A percentile compares a stretch with the other conserved stretches of the same genome.
Conservation (phyloP, 2,113 vertebrate genomes). For the Cardinalis cardinalis region DNA sequence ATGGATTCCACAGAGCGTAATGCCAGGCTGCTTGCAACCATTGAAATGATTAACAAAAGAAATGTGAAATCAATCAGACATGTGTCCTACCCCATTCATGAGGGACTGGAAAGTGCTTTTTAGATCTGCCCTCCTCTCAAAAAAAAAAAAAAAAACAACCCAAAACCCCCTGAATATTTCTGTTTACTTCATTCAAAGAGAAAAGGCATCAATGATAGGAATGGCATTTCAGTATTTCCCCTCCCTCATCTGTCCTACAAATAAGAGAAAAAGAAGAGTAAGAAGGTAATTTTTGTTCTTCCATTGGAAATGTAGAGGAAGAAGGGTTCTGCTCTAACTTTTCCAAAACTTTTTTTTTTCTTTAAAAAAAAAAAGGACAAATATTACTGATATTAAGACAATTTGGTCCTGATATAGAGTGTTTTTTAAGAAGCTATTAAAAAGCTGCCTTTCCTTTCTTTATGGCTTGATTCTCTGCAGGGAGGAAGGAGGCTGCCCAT, state of each 20-base stretch:
- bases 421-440: background rate
- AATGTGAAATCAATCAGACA: background rate
- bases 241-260: background rate
- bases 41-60: conserved; percentile 27
- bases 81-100: background rate
- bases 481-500: background rate
- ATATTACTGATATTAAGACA: background rate
- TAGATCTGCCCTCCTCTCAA: background rate
- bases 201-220: background rate
- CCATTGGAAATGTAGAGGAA: background rate
- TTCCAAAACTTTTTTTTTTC: background rate
- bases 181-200: background rate
- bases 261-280: background rate
- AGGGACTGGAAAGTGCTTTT: background rate
- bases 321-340: background rate
- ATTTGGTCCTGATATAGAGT: conserved; percentile 29
- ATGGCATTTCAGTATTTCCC: background rate
- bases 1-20: background rate
- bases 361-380: background rate
- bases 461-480: conserved; percentile 40
- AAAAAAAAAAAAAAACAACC: background rate
- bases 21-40: background rate
- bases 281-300: background rate
- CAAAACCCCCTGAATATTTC: background rate
- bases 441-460: background rate